phyloP scores from a whole-genome alignment of 2,797 vertebrate genomes.

The Falco rusticolus region DNA sequence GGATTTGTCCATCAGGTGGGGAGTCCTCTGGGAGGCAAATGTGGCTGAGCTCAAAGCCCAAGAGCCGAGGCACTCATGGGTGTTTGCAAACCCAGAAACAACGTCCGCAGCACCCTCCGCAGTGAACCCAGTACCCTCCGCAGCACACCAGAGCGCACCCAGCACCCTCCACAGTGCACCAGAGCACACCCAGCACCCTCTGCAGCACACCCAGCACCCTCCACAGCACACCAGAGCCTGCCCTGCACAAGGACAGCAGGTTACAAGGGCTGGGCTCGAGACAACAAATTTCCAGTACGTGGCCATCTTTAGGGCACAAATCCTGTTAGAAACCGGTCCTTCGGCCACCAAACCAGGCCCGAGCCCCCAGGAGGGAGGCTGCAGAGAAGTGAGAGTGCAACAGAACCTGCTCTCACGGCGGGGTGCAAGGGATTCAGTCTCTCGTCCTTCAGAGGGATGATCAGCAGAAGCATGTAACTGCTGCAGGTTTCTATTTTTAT shows the following conservation, averaged over 20 bases:
- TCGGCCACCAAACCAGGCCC: neutral
- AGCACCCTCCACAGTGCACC: neutral
- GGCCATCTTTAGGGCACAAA: neutral
- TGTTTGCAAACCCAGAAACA: neutral
- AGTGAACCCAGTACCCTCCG: neutral
- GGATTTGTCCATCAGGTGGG: neutral
- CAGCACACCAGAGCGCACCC: neutral
- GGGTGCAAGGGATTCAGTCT: neutral
- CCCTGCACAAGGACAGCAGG: neutral
- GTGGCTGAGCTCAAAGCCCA: neutral
- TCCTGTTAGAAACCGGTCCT: neutral
- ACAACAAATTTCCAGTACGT: neutral
- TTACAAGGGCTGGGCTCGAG: neutral
- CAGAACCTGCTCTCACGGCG: neutral
- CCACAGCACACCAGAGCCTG: neutral
- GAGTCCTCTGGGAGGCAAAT: neutral
- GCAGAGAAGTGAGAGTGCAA: neutral
- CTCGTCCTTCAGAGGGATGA: conserved; percentile 23
- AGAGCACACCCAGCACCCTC: neutral
- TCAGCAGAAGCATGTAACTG: neutral
- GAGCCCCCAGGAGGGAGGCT: neutral
- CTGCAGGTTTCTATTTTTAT: conserved; percentile 47
- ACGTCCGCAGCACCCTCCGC: neutral
- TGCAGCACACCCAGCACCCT: neutral
- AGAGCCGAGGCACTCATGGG: rapidly evolving